Base-by-base conservation (phyloP, 1,140 invertebrate species). In the Agrilus planipennis region DNA sequence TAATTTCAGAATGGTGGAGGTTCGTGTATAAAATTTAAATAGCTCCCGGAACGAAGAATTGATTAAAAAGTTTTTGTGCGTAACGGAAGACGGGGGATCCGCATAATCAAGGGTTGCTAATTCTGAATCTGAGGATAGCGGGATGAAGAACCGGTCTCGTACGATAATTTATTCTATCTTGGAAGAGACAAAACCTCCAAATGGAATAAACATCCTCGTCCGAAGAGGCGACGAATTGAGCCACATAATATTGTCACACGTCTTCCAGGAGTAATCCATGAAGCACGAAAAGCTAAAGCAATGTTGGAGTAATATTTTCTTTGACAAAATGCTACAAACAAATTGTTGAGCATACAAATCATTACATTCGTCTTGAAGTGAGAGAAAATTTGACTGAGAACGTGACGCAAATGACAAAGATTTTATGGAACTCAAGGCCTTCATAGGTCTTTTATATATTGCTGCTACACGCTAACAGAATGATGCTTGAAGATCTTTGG, bases 401-500 rank as follows among this genome's bases (percentile, higher is more conserved):
- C 19, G 28, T 15, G 41, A 47, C 30, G 37, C 27, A 11, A 39
- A 34, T 39, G n/a, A 14, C 16, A 30, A 31, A 32, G 39, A 45
- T 28, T 17, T 46, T 6, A 28, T 46, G 4, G 36, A 46, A 32
- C 12, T 46, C 19, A 42, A 41, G 20, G 42, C 42, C 5, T 39
- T 44, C 29, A 28, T 50, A 34, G 42, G 39, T 9, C 39, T 47
- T 34, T 34, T 47, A 18, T 47, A 36, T 22, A 39, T 47, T 22
- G 42, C 39, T 12, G 53, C 53, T 15, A 17, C 50, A 15, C 44
- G 40, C 14, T 42, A 39, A 37, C 28, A 41, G 46, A 41, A 27
- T 14, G 10, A 55, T 47, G 47, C 34, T 46, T 28, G 32, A 51
- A 36, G 51, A 61, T 18, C 31, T 62, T 12, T 60, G 55, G 58